A percentile compares a stretch with the other conserved stretches of the same genome.
These are phyloP conservation scores for Proisotoma minuta DNA, from an alignment of 2,888 invertebrate species.

Conservation along the genomic window DNA sequence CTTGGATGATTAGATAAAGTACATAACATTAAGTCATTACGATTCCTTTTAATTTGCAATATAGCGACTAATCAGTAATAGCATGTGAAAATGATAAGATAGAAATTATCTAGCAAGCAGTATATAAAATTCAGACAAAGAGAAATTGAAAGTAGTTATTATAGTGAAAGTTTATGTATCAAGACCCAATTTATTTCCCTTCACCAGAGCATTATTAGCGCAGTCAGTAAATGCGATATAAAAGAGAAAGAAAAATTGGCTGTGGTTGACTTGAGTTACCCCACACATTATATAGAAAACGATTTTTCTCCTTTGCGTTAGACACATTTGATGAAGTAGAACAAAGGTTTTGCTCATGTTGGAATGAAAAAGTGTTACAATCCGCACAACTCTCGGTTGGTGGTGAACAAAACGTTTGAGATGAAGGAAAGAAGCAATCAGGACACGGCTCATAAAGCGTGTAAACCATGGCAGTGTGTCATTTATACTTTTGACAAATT, in stretches of 20 bases:
- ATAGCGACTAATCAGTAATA: too few relatives aligned
- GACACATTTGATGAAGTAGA: not conserved
- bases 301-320: not conserved
- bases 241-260: not conserved
- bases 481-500: slow-evolving; percentile 26
- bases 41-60: too few relatives aligned
- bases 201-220: too few relatives aligned
- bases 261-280: not conserved
- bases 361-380: not conserved
- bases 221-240: not conserved
- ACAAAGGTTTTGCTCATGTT: not conserved
- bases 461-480: slow-evolving; percentile 18
- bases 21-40: too few relatives aligned
- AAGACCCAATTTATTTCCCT: too few relatives aligned
- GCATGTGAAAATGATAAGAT: too few relatives aligned
- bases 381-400: not conserved
- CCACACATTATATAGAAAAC: not conserved
- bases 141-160: not conserved
- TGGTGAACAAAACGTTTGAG: not conserved
- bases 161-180: too few relatives aligned
- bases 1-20: too few relatives aligned
- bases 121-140: not conserved
- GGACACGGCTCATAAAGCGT: too few relatives aligned
- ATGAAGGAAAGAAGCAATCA: not conserved
- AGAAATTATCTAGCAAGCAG: too few relatives aligned